These are phyloP conservation scores for Aeoliscus strigatus DNA, from an alignment of 2,797 vertebrate genomes.

Conservation along the genomic window DNA sequence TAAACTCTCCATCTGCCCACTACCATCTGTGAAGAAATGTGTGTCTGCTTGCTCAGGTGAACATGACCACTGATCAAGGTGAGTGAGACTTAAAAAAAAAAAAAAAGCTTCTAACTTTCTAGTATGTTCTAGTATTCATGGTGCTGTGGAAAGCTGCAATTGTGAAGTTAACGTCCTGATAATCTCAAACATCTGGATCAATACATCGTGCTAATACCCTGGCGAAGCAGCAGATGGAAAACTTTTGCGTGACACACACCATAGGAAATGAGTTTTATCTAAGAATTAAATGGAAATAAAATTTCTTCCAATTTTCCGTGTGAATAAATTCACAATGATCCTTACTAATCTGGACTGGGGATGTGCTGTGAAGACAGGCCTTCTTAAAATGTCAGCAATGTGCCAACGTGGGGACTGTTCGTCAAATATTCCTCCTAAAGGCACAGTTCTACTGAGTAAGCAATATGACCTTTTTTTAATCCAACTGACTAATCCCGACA, in stretches of 20 bases:
- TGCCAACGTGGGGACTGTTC: slow-evolving; percentile 44
- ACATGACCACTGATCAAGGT: slow-evolving; percentile 51
- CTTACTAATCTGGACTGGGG: slow-evolving; percentile 15
- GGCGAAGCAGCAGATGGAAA: too few relatives aligned
- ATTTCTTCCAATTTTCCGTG: too few relatives aligned
- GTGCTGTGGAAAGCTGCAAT: too few relatives aligned
- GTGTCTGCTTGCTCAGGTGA: slow-evolving; percentile 41
- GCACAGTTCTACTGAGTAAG: slow-evolving; percentile 54
- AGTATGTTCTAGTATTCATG: too few relatives aligned
- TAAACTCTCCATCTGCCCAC: slow-evolving; percentile 61
- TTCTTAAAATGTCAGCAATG: slow-evolving; percentile 41
- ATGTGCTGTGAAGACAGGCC: slow-evolving; percentile 31
- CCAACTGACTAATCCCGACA: slow-evolving; percentile 51
- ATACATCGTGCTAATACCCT: too few relatives aligned
- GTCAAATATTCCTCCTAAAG: slow-evolving; percentile 50
- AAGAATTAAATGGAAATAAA: not conserved
- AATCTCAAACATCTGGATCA: too few relatives aligned
- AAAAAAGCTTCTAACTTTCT: too few relatives aligned
- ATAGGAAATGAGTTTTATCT: too few relatives aligned
- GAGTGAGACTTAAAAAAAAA: slow-evolving; percentile 21
- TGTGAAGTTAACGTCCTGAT: too few relatives aligned
- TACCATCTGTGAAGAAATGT: slow-evolving; percentile 61
- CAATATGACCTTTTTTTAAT: slow-evolving; percentile 49
- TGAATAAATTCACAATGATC: slow-evolving; percentile 2
- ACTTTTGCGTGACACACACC: too few relatives aligned